Base-by-base conservation (phyloP, 1,140 invertebrate genomes). In the Maconellicoccus hirsutus region DNA sequence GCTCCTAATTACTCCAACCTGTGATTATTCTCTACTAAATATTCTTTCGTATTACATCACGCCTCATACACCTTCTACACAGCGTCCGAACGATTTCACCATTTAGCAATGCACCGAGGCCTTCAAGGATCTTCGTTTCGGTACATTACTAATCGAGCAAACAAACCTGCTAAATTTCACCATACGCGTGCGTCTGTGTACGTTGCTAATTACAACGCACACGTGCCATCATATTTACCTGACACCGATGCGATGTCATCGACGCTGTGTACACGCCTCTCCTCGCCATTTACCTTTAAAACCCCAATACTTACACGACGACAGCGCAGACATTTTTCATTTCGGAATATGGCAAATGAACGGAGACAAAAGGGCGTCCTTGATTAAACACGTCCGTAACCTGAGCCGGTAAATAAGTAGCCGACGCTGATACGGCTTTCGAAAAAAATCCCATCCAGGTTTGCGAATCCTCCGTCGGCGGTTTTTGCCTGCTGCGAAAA, bases 361-460 rank as follows among this genome's bases (percentile, higher is more conserved):
- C 93, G 73, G 91, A 90, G 21, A 94, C 93, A 84, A 96, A 96
- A 74, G 94, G 93, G 74, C 96, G 84, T 27, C 93, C 94, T 82
- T 98, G 95, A 78, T 85, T 89, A 78, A 93, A 89, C 73, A 92
- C 90, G 79, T 95, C 93, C 19, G 91, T 89, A 70, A 97, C 92
- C 81, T 94, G 93, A n/a, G 76, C 74, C 19, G 93, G 93, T 77
- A 98, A 84, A 81, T 94, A 94, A 76, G 85, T 91, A 14, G 91
- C 90, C 33, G 91, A 91, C 4, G 86, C 85, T 33, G 86, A 85
- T 70, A 92, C 84, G 1, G 89, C 89, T 77, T 86, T 86, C 63
- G 86, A 85, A 72, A 95, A 82, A 81, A 91, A 93, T 29, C 87
- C 89, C 86, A 92, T 89, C 91, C 92, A 94, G 74, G 86, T 85